A percentile compares a stretch with the other conserved stretches of the same genome.
Evolutionary conservation across 2,888 invertebrate genomes (phyloP).

Genomic region (Campoletis raptor): DNA sequence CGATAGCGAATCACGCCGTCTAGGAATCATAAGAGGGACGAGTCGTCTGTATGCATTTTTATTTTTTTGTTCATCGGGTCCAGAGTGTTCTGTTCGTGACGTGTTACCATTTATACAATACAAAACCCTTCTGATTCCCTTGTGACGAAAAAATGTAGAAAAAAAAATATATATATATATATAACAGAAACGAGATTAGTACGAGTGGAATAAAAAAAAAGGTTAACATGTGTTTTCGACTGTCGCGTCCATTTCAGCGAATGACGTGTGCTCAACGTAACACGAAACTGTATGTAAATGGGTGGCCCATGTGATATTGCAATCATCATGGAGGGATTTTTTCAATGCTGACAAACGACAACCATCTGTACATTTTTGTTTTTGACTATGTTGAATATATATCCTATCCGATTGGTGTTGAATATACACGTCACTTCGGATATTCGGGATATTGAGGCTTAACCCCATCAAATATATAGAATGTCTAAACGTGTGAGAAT

Average conservation of each 20-base stretch:
- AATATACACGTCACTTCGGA: background rate
- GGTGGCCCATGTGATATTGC: conserved; percentile 33
- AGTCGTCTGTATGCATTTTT: background rate
- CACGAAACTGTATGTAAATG: conserved; percentile 57
- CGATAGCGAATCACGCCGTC: background rate
- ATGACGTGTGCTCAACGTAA: conserved; percentile 56
- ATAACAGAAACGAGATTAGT: conserved; percentile 12
- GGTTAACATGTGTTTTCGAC: conserved; percentile 75
- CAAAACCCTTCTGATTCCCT: conserved; percentile 3
- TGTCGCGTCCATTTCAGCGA: conserved; percentile 66
- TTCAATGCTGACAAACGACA: conserved; percentile 32
- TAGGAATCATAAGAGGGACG: conserved; percentile 30
- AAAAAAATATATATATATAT: too few relatives aligned
- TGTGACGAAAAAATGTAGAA: conserved; percentile 8
- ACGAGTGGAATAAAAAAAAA: conserved; percentile 49
- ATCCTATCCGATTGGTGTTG: background rate
- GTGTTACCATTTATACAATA: conserved; percentile 8
- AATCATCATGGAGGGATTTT: conserved; percentile 45
- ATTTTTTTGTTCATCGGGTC: conserved; percentile 30
- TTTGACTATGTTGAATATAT: conserved; percentile 13
- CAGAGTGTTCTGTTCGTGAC: conserved; percentile 33
- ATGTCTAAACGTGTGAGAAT: conserved; percentile 16
- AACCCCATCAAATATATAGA: conserved; percentile 1
- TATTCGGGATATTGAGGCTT: conserved; percentile 23
- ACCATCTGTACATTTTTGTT: conserved; percentile 30